These are phyloP conservation scores for Brachyopa scutellaris DNA, from an alignment of 2,888 invertebrate species.

Conservation along the genomic window DNA sequence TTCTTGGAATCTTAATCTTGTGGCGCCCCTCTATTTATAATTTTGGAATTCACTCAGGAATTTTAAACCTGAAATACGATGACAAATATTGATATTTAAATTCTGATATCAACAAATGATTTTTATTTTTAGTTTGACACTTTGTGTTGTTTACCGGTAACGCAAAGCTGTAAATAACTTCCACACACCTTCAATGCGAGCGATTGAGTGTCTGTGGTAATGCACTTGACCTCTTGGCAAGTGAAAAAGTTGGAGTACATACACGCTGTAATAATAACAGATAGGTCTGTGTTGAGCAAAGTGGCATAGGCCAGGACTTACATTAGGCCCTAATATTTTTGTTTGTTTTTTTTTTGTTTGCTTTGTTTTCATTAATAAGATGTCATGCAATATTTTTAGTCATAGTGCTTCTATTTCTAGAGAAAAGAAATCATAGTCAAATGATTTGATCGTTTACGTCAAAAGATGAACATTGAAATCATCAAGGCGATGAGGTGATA, in stretches of 20 bases:
- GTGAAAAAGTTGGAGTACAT: slow-evolving; percentile 40
- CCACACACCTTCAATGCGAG: slow-evolving; percentile 40
- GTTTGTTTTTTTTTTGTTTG: neutral
- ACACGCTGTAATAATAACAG: slow-evolving; percentile 23
- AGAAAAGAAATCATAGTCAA: slow-evolving; percentile 18
- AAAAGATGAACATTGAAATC: slow-evolving; percentile 20
- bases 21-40: slow-evolving; percentile 60
- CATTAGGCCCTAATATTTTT: too few species aligned
- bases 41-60: slow-evolving; percentile 49
- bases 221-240: slow-evolving; percentile 57
- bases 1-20: slow-evolving; percentile 34
- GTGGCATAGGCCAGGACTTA: slow-evolving; percentile 6
- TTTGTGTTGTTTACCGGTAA: slow-evolving; percentile 63
- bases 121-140: slow-evolving; percentile 69
- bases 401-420: slow-evolving; percentile 22
- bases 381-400: slow-evolving; percentile 45
- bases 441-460: slow-evolving; percentile 49
- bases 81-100: slow-evolving; percentile 67
- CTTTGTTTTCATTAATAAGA: slow-evolving; percentile 29
- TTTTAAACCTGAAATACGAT: slow-evolving; percentile 62
- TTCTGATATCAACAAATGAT: slow-evolving; percentile 66
- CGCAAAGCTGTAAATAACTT: slow-evolving; percentile 59
- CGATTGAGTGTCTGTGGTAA: slow-evolving; percentile 17
- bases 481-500: slow-evolving; percentile 19
- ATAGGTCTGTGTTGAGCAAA: neutral